Evolutionary conservation across 2,113 vertebrate species (phyloP).

Genomic region (Atrichornis clamosus): DNA sequence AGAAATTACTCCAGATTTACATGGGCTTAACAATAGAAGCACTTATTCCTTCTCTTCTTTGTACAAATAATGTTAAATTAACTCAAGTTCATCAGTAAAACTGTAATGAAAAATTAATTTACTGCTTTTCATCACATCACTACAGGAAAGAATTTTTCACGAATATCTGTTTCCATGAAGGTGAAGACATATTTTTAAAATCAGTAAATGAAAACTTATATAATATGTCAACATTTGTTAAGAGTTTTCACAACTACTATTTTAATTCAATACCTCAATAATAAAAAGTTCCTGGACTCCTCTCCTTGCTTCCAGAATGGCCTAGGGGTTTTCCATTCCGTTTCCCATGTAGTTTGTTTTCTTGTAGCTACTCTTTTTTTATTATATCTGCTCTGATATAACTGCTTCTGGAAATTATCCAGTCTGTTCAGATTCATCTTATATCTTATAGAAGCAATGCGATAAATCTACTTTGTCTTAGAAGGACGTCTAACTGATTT

Average conservation of each 20-base stretch:
- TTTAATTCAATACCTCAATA: not conserved
- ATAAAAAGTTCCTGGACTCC: not conserved
- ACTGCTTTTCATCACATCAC: not conserved
- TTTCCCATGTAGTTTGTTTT: not conserved
- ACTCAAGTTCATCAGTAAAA: not conserved
- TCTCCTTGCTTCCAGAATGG: not conserved
- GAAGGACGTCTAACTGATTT: not conserved
- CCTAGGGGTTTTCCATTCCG: not conserved
- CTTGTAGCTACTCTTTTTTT: not conserved
- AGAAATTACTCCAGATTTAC: not conserved
- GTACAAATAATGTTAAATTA: not conserved
- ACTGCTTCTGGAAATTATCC: constrained; percentile 10
- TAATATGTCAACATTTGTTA: not conserved
- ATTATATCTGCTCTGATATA: not conserved
- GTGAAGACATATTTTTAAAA: not conserved
- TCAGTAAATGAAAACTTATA: not conserved
- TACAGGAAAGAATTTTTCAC: not conserved
- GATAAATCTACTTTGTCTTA: not conserved
- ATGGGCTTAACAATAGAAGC: not conserved
- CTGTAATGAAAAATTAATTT: not conserved
- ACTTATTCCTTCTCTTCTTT: not conserved
- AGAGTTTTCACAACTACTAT: not conserved
- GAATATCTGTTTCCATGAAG: not conserved
- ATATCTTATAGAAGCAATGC: not conserved
- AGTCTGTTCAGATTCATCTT: not conserved